phyloP scores from a whole-genome alignment of 2,888 invertebrate species.

The Tetheella fluctuosa region DNA sequence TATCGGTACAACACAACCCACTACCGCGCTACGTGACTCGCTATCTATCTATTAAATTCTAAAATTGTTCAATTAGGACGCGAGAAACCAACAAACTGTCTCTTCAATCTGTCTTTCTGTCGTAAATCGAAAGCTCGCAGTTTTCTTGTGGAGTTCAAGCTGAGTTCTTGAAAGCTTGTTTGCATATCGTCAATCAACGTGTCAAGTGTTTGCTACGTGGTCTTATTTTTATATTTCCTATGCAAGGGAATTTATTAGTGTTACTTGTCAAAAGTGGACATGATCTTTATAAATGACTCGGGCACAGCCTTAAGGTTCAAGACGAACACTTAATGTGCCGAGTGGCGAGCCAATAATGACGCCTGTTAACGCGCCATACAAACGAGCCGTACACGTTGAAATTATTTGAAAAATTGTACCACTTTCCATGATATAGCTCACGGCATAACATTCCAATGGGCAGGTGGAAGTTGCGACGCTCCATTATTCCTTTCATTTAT shows the following conservation, averaged over 20 bases:
- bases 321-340: constrained; percentile 4
- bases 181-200: constrained; percentile 40
- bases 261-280: not conserved
- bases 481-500: constrained; percentile 52
- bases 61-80: constrained; percentile 59
- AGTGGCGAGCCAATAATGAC: not conserved
- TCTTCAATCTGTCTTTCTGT: constrained; percentile 43
- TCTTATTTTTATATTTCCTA: not conserved
- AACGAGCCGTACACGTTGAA: constrained; percentile 25
- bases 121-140: constrained; percentile 31
- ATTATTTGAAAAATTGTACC: constrained; percentile 68
- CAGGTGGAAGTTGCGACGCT: constrained; percentile 67
- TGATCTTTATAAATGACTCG: not conserved
- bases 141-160: constrained; percentile 30
- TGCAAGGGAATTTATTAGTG: not conserved
- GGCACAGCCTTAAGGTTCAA: not conserved
- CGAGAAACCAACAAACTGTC: constrained; percentile 44
- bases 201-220: constrained; percentile 18
- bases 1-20: constrained; percentile 57
- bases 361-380: constrained; percentile 9
- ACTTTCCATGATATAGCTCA: constrained; percentile 66
- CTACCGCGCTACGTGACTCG: constrained; percentile 61
- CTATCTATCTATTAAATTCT: constrained; percentile 51
- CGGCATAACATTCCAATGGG: constrained; percentile 59
- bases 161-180: constrained; percentile 35